These are phyloP conservation scores for Heliconius himera DNA, from an alignment of 1,140 invertebrate species.

Conservation along the genomic window DNA sequence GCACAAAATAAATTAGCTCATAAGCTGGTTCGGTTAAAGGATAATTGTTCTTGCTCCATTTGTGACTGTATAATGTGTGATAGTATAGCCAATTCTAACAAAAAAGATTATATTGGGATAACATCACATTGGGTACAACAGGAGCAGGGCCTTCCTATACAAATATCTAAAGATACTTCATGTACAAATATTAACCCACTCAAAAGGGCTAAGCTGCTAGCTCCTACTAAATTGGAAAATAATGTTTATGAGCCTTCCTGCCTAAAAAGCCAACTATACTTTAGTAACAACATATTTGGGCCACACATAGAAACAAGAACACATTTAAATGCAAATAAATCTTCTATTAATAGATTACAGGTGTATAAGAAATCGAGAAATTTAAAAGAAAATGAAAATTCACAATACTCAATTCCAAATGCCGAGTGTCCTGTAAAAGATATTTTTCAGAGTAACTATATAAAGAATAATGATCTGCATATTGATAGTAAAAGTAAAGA, in stretches of 20 bases:
- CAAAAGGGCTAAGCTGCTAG: constrained; percentile 37
- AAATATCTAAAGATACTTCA: neutral
- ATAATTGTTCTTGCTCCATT: constrained; percentile 36
- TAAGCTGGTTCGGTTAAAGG: constrained; percentile 28
- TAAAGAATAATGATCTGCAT: neutral
- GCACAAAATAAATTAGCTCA: constrained; percentile 7
- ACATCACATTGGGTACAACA: neutral
- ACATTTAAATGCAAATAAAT: neutral
- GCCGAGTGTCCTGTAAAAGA: neutral
- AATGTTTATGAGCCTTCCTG: neutral
- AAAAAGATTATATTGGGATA: neutral
- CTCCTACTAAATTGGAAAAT: constrained; percentile 34
- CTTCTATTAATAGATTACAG: neutral
- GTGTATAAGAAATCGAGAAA: neutral
- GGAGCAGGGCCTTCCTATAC: neutral
- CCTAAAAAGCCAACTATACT: neutral
- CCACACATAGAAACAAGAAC: neutral
- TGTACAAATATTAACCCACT: constrained; percentile 18
- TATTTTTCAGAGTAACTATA: neutral
- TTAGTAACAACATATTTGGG: neutral
- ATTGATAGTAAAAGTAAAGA: neutral
- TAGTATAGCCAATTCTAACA: neutral
- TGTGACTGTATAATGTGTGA: constrained; percentile 50
- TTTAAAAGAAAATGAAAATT: constrained; percentile 5
- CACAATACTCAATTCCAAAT: neutral